phyloP scores from a whole-genome alignment of 2,888 invertebrate genomes.

The Thera britannica region DNA sequence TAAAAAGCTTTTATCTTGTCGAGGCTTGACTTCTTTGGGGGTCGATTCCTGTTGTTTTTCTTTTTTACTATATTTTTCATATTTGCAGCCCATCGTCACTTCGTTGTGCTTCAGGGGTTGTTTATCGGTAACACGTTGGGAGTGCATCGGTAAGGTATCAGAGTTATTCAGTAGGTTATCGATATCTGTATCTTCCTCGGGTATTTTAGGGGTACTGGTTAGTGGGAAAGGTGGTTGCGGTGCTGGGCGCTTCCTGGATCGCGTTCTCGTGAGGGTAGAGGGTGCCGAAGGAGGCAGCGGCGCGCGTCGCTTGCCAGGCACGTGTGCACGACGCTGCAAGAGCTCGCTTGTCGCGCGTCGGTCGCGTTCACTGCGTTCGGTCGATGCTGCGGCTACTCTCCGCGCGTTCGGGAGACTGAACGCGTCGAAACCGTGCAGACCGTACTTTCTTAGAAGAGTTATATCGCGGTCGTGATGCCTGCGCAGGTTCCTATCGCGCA shows the following conservation, averaged over 20 bases:
- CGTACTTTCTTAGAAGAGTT: conserved; percentile 88
- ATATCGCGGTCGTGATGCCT: conserved; percentile 85
- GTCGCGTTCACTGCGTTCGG: conserved; percentile 63
- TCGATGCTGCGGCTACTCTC: conserved; percentile 82
- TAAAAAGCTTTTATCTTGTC: conserved; percentile 82
- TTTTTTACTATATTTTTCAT: conserved; percentile 63
- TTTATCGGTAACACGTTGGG: conserved; percentile 23
- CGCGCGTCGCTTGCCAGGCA: conserved; percentile 90
- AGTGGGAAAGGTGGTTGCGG: conserved; percentile 69
- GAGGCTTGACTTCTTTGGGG: conserved; percentile 61
- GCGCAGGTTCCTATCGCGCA: conserved; percentile 85
- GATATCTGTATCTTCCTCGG: conserved; percentile 17
- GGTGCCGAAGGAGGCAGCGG: conserved; percentile 86
- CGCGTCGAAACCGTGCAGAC: conserved; percentile 75
- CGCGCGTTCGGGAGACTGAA: conserved; percentile 68
- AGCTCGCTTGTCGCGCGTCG: conserved; percentile 87
- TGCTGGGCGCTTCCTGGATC: conserved; percentile 79
- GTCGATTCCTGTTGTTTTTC: conserved; percentile 40
- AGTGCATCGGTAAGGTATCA: conserved; percentile 44
- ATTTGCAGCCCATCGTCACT: conserved; percentile 49
- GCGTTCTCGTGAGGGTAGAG: conserved; percentile 49
- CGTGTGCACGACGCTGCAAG: conserved; percentile 86
- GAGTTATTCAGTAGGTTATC: conserved; percentile 1
- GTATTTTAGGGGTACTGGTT: conserved; percentile 10
- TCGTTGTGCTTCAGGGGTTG: conserved; percentile 35